A percentile compares a stretch with the other conserved stretches of the same genome.
Evolutionary conservation across 2,888 invertebrate species (phyloP).

Genomic region (Coleophora deauratella): DNA sequence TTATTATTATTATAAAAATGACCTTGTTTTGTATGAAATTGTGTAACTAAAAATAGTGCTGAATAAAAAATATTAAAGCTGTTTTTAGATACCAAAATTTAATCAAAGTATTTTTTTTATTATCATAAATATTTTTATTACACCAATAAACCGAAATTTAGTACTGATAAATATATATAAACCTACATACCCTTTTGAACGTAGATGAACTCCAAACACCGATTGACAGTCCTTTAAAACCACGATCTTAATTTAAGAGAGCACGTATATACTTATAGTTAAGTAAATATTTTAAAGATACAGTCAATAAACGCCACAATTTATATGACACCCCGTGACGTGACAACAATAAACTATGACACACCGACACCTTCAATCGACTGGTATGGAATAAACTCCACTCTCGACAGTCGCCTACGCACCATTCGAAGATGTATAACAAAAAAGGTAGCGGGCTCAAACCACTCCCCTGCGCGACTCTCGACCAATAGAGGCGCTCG

Average conservation of each 20-base stretch:
- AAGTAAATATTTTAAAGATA: no score
- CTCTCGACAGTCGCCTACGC: conserved; percentile 57
- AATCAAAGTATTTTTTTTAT: no score
- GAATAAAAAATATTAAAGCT: no score
- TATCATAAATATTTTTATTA: no score
- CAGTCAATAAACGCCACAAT: conserved; percentile 51
- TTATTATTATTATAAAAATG: no score
- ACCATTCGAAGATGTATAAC: conserved; percentile 50
- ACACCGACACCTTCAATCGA: conserved; percentile 69
- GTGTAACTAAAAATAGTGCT: no score
- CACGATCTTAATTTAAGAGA: conserved; percentile 40
- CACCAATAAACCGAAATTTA: no score
- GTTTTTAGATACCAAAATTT: no score
- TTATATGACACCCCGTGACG: conserved; percentile 54
- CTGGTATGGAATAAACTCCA: conserved; percentile 65
- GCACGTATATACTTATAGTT: conserved; percentile 39
- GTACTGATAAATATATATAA: conserved; percentile 10
- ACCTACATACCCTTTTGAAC: conserved; percentile 39
- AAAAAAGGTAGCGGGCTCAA: conserved; percentile 56
- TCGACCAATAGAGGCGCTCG: conserved; percentile 51
- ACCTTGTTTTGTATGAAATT: no score
- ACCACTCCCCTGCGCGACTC: conserved; percentile 60
- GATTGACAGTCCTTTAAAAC: conserved; percentile 42
- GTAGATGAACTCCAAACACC: conserved; percentile 34
- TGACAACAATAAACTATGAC: conserved; percentile 67